A percentile compares a stretch with the other conserved stretches of the same genome.
Conservation (phyloP, 2,797 vertebrate species). For the Notolepis coatsorum region DNA sequence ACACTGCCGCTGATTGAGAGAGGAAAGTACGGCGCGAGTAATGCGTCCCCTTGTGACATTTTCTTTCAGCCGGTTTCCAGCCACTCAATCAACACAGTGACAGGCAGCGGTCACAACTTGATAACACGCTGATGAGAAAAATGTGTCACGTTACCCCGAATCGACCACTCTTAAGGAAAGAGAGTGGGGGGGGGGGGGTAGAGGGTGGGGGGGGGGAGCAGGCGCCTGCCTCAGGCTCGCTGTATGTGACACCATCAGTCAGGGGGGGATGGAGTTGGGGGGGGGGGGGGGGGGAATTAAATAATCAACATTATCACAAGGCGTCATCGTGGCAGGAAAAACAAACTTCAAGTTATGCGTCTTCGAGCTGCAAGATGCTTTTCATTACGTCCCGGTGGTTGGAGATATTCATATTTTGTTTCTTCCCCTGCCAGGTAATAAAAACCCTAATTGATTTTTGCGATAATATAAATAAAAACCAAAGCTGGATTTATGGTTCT, state of each 20-base stretch:
- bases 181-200: too few relatives aligned
- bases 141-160: background rate
- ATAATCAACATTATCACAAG: slow-evolving; percentile 34
- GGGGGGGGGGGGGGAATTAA: slow-evolving; percentile 3
- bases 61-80: slow-evolving; percentile 1
- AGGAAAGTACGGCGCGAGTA: background rate
- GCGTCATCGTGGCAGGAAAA: slow-evolving; percentile 36
- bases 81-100: slow-evolving; percentile 4
- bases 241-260: slow-evolving; percentile 1
- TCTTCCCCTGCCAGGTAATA: slow-evolving; percentile 47
- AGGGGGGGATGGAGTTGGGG: background rate
- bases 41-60: background rate
- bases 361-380: slow-evolving; percentile 40
- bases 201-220: background rate
- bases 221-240: too few relatives aligned
- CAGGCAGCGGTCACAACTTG: slow-evolving; percentile 4
- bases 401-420: slow-evolving; percentile 19
- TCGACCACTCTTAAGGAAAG: background rate
- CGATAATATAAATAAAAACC: slow-evolving; percentile 46
- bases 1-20: too few relatives aligned
- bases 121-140: slow-evolving; percentile 36
- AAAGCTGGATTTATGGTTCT: slow-evolving; percentile 42
- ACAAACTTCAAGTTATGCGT: slow-evolving; percentile 44
- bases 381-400: slow-evolving; percentile 41
- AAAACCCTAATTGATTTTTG: slow-evolving; percentile 51